Conservation (phyloP, 2,113 vertebrate genomes). For the Siniperca chuatsi region DNA sequence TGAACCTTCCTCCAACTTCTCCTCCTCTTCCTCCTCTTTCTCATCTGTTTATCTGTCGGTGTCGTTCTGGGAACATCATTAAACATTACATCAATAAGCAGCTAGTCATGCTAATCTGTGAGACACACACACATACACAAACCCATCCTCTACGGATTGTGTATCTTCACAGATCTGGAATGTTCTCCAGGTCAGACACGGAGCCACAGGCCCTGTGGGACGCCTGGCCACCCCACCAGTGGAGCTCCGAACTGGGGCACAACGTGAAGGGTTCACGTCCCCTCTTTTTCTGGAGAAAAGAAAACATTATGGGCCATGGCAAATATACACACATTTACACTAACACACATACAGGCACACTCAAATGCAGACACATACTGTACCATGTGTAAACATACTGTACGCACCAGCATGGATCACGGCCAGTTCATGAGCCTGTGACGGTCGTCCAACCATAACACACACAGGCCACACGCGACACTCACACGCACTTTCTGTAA, state of each 20-base stretch:
- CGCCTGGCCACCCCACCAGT: slow-evolving; percentile 43
- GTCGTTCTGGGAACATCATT: slow-evolving; percentile 57
- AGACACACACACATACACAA: slow-evolving; percentile 37
- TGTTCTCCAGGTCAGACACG: slow-evolving; percentile 49
- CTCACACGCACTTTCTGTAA: slow-evolving; percentile 51
- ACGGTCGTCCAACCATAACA: slow-evolving; percentile 65
- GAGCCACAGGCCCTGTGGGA: slow-evolving; percentile 54
- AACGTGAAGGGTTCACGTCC: slow-evolving; percentile 14
- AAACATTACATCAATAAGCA: slow-evolving; percentile 55
- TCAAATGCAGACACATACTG: slow-evolving; percentile 40
- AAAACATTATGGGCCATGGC: slow-evolving; percentile 52
- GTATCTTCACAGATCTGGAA: slow-evolving; percentile 64
- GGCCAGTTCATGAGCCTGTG: slow-evolving; percentile 68
- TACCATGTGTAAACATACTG: slow-evolving; percentile 68
- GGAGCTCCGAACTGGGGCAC: slow-evolving; percentile 32
- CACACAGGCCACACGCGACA: slow-evolving; percentile 59
- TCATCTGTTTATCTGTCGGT: slow-evolving; percentile 10
- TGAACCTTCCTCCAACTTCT: neutral
- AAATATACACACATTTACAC: slow-evolving; percentile 51
- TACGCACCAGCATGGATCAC: slow-evolving; percentile 74
- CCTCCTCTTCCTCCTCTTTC: neutral
- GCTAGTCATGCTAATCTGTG: slow-evolving; percentile 51
- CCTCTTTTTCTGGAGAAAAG: slow-evolving; percentile 12
- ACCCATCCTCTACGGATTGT: slow-evolving; percentile 20
- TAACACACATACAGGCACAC: slow-evolving; percentile 42